Conservation (phyloP, 2,888 invertebrate genomes). For the Drosophila demipolita region DNA sequence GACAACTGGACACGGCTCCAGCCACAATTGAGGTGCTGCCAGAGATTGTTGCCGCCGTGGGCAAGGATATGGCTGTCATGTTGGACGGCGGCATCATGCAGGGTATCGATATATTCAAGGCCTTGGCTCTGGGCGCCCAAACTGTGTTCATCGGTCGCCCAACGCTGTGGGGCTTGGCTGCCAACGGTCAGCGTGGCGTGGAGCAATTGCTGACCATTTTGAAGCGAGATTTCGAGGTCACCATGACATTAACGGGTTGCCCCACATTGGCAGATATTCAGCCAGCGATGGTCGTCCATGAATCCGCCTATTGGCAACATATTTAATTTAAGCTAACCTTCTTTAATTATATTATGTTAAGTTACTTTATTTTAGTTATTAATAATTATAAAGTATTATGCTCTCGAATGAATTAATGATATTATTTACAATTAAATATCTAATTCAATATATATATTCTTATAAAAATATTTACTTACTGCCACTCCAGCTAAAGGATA, state of each 20-base stretch:
- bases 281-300: conserved; percentile 89
- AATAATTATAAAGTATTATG: background rate
- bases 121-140: conserved; percentile 94
- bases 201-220: conserved; percentile 90
- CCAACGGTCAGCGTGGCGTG: conserved; percentile 92
- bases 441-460: background rate
- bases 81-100: conserved; percentile 94
- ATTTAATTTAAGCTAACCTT: background rate
- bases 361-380: background rate
- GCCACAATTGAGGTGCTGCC: conserved; percentile 94
- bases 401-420: background rate
- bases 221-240: conserved; percentile 90
- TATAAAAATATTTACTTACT: too few species aligned
- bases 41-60: conserved; percentile 91
- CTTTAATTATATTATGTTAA: background rate
- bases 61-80: conserved; percentile 91
- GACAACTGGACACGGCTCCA: conserved; percentile 90
- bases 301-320: conserved; percentile 85
- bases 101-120: conserved; percentile 96
- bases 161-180: conserved; percentile 93
- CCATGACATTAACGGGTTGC: conserved; percentile 92
- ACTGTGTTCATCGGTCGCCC: conserved; percentile 96
- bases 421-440: background rate
- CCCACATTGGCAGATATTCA: conserved; percentile 87
- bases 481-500: too few species aligned